Percentiles rank a stretch among this genome's conserved stretches.
Evolutionary conservation across 1,140 invertebrate species (phyloP).

Genomic region (Luehdorfia chinensis): DNA sequence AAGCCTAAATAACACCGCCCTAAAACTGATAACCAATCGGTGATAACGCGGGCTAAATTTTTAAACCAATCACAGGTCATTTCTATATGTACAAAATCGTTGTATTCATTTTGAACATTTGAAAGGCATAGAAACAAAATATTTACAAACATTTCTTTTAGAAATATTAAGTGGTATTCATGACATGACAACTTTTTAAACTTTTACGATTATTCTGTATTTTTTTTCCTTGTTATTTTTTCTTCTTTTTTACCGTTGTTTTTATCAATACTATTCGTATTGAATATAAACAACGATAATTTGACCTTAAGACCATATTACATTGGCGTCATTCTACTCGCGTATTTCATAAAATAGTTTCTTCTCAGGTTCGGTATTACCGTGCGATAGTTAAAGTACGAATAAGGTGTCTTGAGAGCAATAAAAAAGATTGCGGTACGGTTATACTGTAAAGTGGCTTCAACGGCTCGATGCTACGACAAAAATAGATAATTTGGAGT

Average conservation of each 20-base stretch:
- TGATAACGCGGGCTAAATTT: not conserved
- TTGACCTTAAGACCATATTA: not conserved
- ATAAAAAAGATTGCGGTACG: constrained; percentile 13
- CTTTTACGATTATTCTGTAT: not conserved
- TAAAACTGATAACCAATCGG: not conserved
- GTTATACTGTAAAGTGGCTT: constrained; percentile 7
- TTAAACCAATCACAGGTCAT: not conserved
- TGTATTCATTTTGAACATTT: no score
- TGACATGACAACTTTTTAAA: not conserved
- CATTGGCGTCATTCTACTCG: not conserved
- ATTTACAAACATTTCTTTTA: not conserved
- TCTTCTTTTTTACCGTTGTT: no score
- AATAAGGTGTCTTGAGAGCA: constrained; percentile 8
- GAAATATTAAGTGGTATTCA: not conserved
- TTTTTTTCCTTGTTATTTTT: not conserved
- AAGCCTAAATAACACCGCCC: not conserved
- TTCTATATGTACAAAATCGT: not conserved
- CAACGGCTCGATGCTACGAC: not conserved
- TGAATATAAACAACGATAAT: not conserved
- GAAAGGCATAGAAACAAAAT: no score
- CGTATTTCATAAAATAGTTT: not conserved
- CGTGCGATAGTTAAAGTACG: constrained; percentile 8
- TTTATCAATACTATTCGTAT: not conserved
- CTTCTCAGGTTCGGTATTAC: constrained; percentile 1
- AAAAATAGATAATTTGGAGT: constrained; percentile 11